These are phyloP conservation scores for Deroplatys truncata DNA, from an alignment of 2,888 invertebrate species.

Conservation along the genomic window DNA sequence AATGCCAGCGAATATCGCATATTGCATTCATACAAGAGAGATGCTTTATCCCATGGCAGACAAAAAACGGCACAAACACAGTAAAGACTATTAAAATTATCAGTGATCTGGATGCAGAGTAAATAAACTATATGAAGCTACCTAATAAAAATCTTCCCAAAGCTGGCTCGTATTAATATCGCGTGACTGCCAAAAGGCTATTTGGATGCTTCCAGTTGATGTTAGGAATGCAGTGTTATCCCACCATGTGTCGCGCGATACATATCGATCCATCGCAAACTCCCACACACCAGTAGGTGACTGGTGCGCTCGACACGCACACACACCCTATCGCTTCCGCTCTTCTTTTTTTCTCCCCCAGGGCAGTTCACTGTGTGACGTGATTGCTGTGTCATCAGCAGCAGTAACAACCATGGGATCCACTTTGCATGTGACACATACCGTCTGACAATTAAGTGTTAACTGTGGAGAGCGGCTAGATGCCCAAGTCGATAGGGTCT, in stretches of 20 bases:
- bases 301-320: not conserved
- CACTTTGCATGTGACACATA: not conserved
- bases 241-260: not conserved
- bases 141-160: not conserved
- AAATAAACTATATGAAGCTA: not conserved
- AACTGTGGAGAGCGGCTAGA: not conserved
- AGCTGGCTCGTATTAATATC: not conserved
- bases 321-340: not conserved
- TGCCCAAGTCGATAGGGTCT: not conserved
- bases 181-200: not conserved
- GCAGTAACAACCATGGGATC: not conserved
- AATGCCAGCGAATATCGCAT: not conserved
- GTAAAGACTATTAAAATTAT: not conserved
- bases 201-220: not conserved
- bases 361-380: not conserved
- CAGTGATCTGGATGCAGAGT: not conserved
- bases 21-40: too few relatives aligned
- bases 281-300: too few relatives aligned
- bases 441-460: not conserved
- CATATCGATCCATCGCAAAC: not conserved
- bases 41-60: too few relatives aligned
- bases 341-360: not conserved
- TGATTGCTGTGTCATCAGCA: not conserved
- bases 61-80: not conserved
- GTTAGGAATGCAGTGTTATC: not conserved